Evolutionary conservation across 2,797 vertebrate species (phyloP), one percentile per base, ranked within the genome.

Genomic region (Siniperca undulata): DNA sequence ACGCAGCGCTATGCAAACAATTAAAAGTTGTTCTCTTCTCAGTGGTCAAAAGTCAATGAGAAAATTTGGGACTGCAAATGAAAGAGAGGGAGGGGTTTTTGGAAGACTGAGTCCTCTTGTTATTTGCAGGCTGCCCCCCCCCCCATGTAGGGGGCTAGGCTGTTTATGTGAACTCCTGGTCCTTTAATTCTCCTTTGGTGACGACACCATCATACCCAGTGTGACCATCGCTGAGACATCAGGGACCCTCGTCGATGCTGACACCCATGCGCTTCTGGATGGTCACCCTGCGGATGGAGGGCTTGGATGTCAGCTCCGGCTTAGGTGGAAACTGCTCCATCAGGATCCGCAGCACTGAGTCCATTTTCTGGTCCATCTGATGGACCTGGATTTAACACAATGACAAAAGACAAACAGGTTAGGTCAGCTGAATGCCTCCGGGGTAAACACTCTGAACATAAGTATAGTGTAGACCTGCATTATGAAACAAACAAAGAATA

Each of bases 351-450:
- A 96, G 83, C 22, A 96, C 89, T 0, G 90, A 93, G 72, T 96
- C 95, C 89, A 96, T 84, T 76, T 95, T 96, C 83, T 88, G 81
- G 59, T 96, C 95, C 94, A 96, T 95, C 79, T 91, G 91, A 80
- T 92, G 68, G n/a, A 96, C 93, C 96, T 96, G 85, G 20, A 83
- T 46, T 68, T 34, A 50, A 84, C 73, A 87, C 52, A 86, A 11
- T 20, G 75, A 84, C 60, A 83, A 76, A 46, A 77, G 56, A 71
- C 10, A 82, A 83, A 90, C 71, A 61, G 72, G 79, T 87, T 56
- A 44, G n/a, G 44, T 78, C 78, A 88, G 82, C 67, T 42, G 60
- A 58, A 55, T 42, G 78, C 67, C 74, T 81, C 46, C 1, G 19
- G 69, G 69, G 60, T 78, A 67, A 86, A 89, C 66, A 67, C 17